A percentile compares a stretch with the other conserved stretches of the same genome.
Evolutionary conservation across 2,113 vertebrate genomes (phyloP).

Genomic region (Channa argus): DNA sequence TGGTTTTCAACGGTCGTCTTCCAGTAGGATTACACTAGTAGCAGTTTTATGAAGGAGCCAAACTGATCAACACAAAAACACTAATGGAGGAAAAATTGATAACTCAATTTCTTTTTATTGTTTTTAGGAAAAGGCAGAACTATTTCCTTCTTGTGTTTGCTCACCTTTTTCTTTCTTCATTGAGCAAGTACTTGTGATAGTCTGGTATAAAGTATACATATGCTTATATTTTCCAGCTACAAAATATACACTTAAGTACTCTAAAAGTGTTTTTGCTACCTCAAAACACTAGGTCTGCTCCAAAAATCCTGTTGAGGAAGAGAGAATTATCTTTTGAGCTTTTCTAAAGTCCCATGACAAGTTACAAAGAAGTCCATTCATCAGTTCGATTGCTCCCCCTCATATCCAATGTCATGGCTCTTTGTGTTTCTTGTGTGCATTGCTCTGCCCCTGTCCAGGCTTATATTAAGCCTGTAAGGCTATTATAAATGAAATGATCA

Average conservation of each 20-base stretch:
- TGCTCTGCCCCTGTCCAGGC: slow-evolving; percentile 17
- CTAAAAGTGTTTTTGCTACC: slow-evolving; percentile 9
- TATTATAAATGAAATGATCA: slow-evolving; percentile 22
- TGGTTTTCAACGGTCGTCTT: neutral
- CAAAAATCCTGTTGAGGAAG: slow-evolving; percentile 65
- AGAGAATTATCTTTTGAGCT: slow-evolving; percentile 68
- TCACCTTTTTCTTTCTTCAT: neutral
- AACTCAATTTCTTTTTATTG: neutral
- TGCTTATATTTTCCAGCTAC: neutral
- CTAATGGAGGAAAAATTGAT: neutral
- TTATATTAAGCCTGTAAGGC: slow-evolving; percentile 26
- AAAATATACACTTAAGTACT: neutral
- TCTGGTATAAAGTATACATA: neutral
- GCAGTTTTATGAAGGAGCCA: neutral
- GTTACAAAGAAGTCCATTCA: slow-evolving; percentile 81
- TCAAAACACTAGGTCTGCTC: slow-evolving; percentile 25
- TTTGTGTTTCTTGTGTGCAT: slow-evolving; percentile 53
- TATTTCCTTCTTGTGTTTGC: neutral
- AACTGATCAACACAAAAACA: neutral
- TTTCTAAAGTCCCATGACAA: slow-evolving; percentile 75
- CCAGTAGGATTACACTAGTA: too few species aligned
- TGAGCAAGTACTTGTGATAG: neutral
- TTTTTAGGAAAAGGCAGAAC: neutral
- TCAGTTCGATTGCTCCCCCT: slow-evolving; percentile 26
- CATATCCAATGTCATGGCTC: slow-evolving; percentile 70